Evolutionary conservation across 1,140 invertebrate species (phyloP).

Genomic region (Pachyrhynchus sulphureomaculatus): DNA sequence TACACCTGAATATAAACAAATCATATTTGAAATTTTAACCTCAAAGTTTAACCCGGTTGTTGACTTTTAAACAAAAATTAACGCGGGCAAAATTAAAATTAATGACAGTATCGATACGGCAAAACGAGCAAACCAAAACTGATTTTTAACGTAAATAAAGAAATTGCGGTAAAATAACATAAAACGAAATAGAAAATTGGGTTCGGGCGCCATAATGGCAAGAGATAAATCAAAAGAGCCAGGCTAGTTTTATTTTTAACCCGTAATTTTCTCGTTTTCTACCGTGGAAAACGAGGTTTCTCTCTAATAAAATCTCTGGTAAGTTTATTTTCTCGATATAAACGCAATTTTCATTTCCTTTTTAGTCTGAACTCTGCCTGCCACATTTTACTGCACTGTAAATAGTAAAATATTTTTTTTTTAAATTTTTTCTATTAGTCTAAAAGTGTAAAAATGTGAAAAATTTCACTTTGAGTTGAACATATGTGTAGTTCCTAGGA

Average conservation of each 20-base stretch:
- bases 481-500: too few species aligned
- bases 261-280: slow-evolving; percentile 19
- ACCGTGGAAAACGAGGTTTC: slow-evolving; percentile 12
- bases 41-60: not conserved
- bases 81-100: slow-evolving; percentile 2
- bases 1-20: too few species aligned
- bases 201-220: slow-evolving; percentile 17
- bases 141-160: slow-evolving; percentile 27
- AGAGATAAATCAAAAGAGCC: slow-evolving; percentile 22
- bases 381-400: too few species aligned
- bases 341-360: too few species aligned
- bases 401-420: too few species aligned
- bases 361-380: too few species aligned
- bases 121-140: slow-evolving; percentile 1
- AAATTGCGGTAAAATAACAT: slow-evolving; percentile 14
- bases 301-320: slow-evolving; percentile 19
- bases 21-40: too few species aligned
- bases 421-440: too few species aligned
- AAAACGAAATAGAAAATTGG: slow-evolving; percentile 23
- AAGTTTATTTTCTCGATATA: slow-evolving; percentile 5
- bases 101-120: slow-evolving; percentile 7
- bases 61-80: slow-evolving; percentile 15
- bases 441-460: too few species aligned
- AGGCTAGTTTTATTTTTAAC: slow-evolving; percentile 25
- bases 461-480: too few species aligned